Evolutionary conservation across 2,888 invertebrate genomes (phyloP).

Genomic region (Eugnorisma glareosa): DNA sequence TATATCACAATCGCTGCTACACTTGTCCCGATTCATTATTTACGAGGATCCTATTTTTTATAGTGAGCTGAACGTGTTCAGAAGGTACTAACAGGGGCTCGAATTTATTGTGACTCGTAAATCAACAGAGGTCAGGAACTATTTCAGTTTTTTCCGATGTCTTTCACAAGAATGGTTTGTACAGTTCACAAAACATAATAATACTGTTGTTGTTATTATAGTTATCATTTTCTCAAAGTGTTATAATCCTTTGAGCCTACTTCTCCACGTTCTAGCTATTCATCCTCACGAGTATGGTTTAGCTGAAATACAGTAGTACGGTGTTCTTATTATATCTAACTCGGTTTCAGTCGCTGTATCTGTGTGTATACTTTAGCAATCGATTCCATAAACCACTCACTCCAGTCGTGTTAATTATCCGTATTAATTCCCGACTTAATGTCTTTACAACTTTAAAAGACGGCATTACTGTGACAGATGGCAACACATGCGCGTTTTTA

Average conservation of each 20-base stretch:
- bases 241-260: not conserved
- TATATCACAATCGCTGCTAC: slow-evolving; percentile 17
- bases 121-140: not conserved
- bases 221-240: not conserved
- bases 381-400: not conserved
- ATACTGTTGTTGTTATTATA: not conserved
- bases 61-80: slow-evolving; percentile 1
- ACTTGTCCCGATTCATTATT: slow-evolving; percentile 46
- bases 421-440: not conserved
- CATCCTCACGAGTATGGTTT: not conserved
- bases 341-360: too few relatives aligned
- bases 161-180: not conserved
- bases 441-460: slow-evolving; percentile 20
- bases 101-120: slow-evolving; percentile 23
- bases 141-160: not conserved
- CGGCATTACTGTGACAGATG: slow-evolving; percentile 25
- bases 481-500: not conserved
- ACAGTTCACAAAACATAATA: not conserved
- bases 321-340: not conserved
- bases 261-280: not conserved
- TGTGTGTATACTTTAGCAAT: not conserved
- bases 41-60: not conserved
- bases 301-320: not conserved
- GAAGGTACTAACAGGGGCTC: slow-evolving; percentile 1
- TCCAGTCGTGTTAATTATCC: not conserved